Evolutionary conservation across 2,888 invertebrate species (phyloP).

Genomic region (Cremastinae sp.): DNA sequence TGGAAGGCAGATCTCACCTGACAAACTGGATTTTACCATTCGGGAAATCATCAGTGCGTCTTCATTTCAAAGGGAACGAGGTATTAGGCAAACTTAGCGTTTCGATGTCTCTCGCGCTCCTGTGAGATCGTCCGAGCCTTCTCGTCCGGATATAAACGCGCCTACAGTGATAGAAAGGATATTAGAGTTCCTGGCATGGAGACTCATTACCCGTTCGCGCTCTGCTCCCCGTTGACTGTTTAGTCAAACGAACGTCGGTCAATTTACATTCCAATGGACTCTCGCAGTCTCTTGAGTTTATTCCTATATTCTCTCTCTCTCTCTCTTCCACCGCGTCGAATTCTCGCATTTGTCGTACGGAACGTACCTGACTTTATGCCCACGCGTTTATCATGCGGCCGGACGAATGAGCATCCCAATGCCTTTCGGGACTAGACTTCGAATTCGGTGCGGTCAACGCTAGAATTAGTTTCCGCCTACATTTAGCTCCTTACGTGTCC

Average conservation of each 20-base stretch:
- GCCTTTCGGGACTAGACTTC: constrained; percentile 11
- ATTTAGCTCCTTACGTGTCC: too few species aligned
- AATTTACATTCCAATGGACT: constrained; percentile 77
- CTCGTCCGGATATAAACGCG: neutral
- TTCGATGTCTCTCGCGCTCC: neutral
- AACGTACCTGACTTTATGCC: constrained; percentile 38
- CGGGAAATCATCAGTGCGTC: constrained; percentile 24
- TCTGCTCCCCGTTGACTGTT: constrained; percentile 71
- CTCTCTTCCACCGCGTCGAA: constrained; percentile 17
- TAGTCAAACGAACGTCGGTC: constrained; percentile 75
- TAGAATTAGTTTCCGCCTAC: too few species aligned
- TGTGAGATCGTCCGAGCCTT: constrained; percentile 30
- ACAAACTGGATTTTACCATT: constrained; percentile 5
- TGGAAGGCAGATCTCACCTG: constrained; percentile 13
- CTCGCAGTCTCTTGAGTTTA: constrained; percentile 59
- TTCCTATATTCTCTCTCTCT: too few species aligned
- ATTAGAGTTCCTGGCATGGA: constrained; percentile 21
- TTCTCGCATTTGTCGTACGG: constrained; percentile 32
- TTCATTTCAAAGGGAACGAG: constrained; percentile 40
- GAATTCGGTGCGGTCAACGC: too few species aligned
- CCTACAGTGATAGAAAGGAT: constrained; percentile 5
- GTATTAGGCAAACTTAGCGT: constrained; percentile 51
- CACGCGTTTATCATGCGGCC: constrained; percentile 46
- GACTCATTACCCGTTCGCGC: constrained; percentile 42
- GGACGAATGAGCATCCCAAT: constrained; percentile 29